These are phyloP conservation scores for Drosophila chauvacae DNA, from an alignment of 1,140 invertebrate genomes.

Conservation along the genomic window DNA sequence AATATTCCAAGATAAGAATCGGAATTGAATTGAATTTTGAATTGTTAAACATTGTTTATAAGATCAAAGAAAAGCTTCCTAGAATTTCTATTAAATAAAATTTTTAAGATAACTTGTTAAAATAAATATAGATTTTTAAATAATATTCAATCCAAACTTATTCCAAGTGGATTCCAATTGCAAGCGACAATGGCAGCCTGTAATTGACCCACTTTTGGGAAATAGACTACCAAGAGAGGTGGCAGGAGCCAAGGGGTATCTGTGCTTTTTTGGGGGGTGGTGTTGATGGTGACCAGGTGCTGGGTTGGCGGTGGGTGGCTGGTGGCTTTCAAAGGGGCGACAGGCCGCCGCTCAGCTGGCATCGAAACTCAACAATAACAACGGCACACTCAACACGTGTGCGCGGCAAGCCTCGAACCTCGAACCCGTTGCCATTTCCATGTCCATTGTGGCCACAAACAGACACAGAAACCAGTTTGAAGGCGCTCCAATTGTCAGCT, in stretches of 20 bases:
- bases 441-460: conserved; percentile 56
- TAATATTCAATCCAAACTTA: not conserved
- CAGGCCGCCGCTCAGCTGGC: conserved; percentile 63
- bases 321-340: conserved; percentile 32
- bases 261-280: conserved; percentile 6
- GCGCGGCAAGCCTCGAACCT: conserved; percentile 55
- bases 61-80: too few relatives aligned
- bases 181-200: conserved; percentile 73
- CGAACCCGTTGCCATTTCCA: conserved; percentile 41
- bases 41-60: too few relatives aligned
- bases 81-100: too few relatives aligned
- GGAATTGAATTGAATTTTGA: too few relatives aligned
- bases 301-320: conserved; percentile 48
- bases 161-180: conserved; percentile 10
- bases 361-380: conserved; percentile 21
- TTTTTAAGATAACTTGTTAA: too few relatives aligned
- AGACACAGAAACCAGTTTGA: conserved; percentile 66
- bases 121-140: too few relatives aligned
- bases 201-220: conserved; percentile 72
- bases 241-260: conserved; percentile 5
- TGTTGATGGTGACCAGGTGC: conserved; percentile 29
- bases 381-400: conserved; percentile 53
- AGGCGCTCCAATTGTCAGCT: conserved; percentile 69
- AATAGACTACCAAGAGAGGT: conserved; percentile 20
- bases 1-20: too few relatives aligned